Base-by-base conservation (phyloP, 2,113 vertebrate genomes). In the Dasyornis broadbenti region DNA sequence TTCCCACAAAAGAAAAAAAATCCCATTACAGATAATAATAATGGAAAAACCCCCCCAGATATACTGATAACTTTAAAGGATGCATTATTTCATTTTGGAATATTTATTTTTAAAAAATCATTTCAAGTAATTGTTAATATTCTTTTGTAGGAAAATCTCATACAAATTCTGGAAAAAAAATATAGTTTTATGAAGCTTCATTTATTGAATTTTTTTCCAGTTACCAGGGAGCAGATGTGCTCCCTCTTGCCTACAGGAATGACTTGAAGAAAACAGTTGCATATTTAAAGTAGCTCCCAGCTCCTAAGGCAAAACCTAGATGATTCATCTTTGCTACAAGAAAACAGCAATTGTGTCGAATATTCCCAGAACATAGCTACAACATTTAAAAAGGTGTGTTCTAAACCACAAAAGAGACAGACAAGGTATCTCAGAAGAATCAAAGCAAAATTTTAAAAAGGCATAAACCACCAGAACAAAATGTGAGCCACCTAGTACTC, bases 181-280 rank as follows among this genome's bases (percentile, higher is more conserved):
- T 2, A 56, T 1, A 47, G 4, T 6, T 64, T 44, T 57, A 45
- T 57, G 9, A 69, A 54, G 6, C 33, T 35, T 79, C 4, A 0
- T 64, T 85, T 93, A 85, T 37, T 61, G n/a, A 72, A 42, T 69
- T 13, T 13, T 13, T 92, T 92, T 82, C 33, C 19, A 47, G 20
- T 60, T 82, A 42, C 11, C 19, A 53, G 8, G 37, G 18, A 75
- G 57, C 45, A 92, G 66, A 93, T 88, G 35, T 61, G 22, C 1
- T 23, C 33, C 23, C 24, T 84, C 44, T 82, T 80, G 59, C 75
- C 66, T 90, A 57, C 37, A 80, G 54, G 26, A 93, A 77, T 54
- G 9, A 66, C 63, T 90, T 69, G 39, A 76, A 76, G 49, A 76
- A 85, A 82, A 87, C 10, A 79, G 24, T 53, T 96, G 15, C 7